Evolutionary conservation across 2,113 vertebrate genomes (phyloP).

Genomic region (Anolis carolinensis): DNA sequence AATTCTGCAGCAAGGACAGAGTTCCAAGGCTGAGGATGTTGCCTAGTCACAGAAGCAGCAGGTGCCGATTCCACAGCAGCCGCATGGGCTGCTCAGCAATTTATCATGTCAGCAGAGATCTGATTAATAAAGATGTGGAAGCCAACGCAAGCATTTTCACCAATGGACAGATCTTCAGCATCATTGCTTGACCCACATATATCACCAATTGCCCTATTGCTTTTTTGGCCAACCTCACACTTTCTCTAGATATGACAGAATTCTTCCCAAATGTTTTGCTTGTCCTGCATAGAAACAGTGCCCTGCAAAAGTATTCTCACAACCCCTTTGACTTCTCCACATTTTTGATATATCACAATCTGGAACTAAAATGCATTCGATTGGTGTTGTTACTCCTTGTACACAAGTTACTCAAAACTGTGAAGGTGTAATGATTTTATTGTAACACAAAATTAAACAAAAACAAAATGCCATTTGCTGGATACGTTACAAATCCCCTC

Average conservation of each 20-base stretch:
- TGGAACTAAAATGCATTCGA: too few species aligned
- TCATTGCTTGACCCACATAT: not conserved
- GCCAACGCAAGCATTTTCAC: slow-evolving; percentile 11
- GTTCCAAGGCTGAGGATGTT: slow-evolving; percentile 34
- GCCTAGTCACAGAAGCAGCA: slow-evolving; percentile 34
- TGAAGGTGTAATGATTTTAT: too few species aligned
- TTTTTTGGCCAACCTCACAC: not conserved
- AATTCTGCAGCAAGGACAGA: slow-evolving; percentile 7
- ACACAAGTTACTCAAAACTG: too few species aligned
- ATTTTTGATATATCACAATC: too few species aligned
- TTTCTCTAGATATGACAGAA: not conserved
- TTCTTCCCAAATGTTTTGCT: not conserved
- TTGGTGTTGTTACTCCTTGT: too few species aligned
- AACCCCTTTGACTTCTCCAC: too few species aligned
- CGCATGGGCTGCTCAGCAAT: slow-evolving; percentile 21
- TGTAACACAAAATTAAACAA: too few species aligned
- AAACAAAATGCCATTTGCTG: too few species aligned
- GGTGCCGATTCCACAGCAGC: slow-evolving; percentile 30
- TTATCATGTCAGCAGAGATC: slow-evolving; percentile 7
- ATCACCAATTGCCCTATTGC: not conserved
- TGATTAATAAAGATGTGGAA: not conserved
- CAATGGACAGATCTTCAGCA: not conserved
- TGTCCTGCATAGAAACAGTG: too few species aligned
- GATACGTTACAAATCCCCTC: too few species aligned
- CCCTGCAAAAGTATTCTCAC: too few species aligned